Evolutionary conservation across 2,888 invertebrate species (phyloP).

Genomic region (Fabriciana adippe): DNA sequence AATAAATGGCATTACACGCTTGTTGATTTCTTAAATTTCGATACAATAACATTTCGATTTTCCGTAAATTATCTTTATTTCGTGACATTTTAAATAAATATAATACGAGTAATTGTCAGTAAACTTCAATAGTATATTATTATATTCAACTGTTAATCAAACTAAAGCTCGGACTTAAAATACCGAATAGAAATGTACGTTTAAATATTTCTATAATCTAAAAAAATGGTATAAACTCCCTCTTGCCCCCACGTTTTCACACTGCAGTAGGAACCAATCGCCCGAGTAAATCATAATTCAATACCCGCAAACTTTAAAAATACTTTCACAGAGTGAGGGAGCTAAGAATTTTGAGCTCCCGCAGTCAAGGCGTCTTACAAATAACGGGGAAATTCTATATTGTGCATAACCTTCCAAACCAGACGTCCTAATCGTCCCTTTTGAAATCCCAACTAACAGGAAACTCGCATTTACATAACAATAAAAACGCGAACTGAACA

Average conservation of each 20-base stretch:
- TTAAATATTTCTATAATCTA: constrained; percentile 4
- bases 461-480: constrained; percentile 82
- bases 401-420: constrained; percentile 79
- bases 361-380: constrained; percentile 67
- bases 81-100: too few species aligned
- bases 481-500: constrained; percentile 82
- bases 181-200: background rate
- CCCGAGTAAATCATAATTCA: constrained; percentile 65
- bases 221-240: background rate
- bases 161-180: background rate
- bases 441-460: constrained; percentile 81
- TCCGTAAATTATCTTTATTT: too few species aligned
- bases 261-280: constrained; percentile 60
- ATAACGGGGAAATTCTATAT: constrained; percentile 68
- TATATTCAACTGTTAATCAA: too few species aligned
- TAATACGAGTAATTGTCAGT: too few species aligned
- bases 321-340: constrained; percentile 58
- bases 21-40: too few species aligned
- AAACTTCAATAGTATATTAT: too few species aligned
- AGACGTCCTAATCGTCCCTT: constrained; percentile 82
- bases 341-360: constrained; percentile 61
- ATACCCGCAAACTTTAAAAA: constrained; percentile 65
- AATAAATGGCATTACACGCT: too few species aligned
- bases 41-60: too few species aligned
- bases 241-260: constrained; percentile 28